These are phyloP conservation scores for Hirundo rustica DNA, from an alignment of 2,797 vertebrate genomes.

Conservation along the genomic window DNA sequence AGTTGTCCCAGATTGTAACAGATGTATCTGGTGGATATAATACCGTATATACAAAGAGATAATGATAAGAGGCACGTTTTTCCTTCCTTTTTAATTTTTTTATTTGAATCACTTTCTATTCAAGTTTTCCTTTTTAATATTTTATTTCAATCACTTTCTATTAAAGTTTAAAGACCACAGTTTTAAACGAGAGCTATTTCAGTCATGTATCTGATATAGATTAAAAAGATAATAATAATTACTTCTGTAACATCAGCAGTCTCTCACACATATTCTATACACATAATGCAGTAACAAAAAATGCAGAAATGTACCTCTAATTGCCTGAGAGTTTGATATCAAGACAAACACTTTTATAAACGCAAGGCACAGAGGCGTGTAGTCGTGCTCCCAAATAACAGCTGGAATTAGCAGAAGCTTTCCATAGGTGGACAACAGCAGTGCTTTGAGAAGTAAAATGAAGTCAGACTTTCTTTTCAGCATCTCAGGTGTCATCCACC, in stretches of 20 bases:
- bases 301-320: constrained; percentile 80
- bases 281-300: neutral
- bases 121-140: too few species aligned
- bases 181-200: neutral
- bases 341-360: constrained; percentile 95
- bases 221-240: neutral
- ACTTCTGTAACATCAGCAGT: neutral
- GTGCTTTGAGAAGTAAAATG: constrained; percentile 84
- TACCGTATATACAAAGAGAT: neutral
- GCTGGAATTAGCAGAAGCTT: constrained; percentile 94
- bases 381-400: constrained; percentile 97
- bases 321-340: constrained; percentile 91
- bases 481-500: constrained; percentile 70
- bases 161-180: neutral
- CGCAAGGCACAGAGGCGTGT: constrained; percentile 87
- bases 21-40: neutral
- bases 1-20: neutral
- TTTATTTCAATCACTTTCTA: neutral
- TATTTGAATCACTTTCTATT: too few species aligned
- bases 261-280: neutral
- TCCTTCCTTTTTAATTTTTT: neutral
- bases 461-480: constrained; percentile 68
- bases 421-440: constrained; percentile 93
- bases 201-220: rapidly evolving
- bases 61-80: neutral